Evolutionary conservation across 2,797 vertebrate species (phyloP), one percentile per base, ranked within the genome.

Genomic region (Menidia menidia): DNA sequence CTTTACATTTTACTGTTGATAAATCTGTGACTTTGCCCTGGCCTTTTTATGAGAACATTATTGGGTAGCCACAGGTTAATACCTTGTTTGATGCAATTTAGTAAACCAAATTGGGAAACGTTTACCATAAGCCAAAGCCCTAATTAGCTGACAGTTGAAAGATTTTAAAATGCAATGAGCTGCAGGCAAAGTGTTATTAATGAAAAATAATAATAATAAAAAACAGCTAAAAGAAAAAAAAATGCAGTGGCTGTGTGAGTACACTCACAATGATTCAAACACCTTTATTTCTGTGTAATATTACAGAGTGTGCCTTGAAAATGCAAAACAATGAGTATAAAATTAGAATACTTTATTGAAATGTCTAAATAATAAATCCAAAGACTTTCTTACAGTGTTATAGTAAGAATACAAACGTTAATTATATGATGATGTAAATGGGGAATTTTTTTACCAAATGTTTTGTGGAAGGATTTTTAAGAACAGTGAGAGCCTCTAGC

Each of bases 111-210:
- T 48, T 64, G 84, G 73, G 67, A 67, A 74, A 63, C 60, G 68
- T 82, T 80, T 75, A 82, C 85, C 47, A 39, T 16, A 51, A 68
- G 85, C 84, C 84, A 86, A 75, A 81, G 88, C 79, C 77, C 68
- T 82, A 90, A 86, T 90, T 90, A 87, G 71, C 65, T 52, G 0
- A 63, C 75, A 69, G 76, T 81, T 87, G 51, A 72, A 69, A 84
- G 68, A 75, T 32, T 77, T 32, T 32, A 30, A 84, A 82, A 80
- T 72, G 60, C 59, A 81, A 51, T 77, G 71, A 74, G 64, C 71
- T 54, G 0, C 3, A 4, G 48, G 73, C 61, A 62, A 68, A 71
- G 19, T 75, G 64, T 70, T 47, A 68, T 39, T 39, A 58, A 44
- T 53, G 66, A 68, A 58, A 68, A 73, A 39, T 19, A 51, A 61